phyloP scores from a whole-genome alignment of 2,888 invertebrate genomes.

The Physocephala rufipes region DNA sequence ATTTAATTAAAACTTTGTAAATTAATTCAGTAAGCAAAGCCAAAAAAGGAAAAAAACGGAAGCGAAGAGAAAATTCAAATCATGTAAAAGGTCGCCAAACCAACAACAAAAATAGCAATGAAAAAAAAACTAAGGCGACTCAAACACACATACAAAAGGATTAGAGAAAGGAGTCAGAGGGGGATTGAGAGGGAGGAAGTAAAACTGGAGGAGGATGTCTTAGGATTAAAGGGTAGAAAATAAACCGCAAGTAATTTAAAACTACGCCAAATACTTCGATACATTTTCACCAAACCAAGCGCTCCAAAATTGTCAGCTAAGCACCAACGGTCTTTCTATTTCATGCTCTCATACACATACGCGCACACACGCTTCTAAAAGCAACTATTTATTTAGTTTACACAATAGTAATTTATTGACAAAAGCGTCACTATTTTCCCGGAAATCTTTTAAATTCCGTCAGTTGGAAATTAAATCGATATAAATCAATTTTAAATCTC shows the following conservation, averaged over 20 bases:
- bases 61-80: slow-evolving; percentile 23
- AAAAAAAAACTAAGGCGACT: background rate
- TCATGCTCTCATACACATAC: background rate
- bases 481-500: too few relatives aligned
- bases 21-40: slow-evolving; percentile 26
- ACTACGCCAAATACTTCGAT: too few relatives aligned
- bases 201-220: too few relatives aligned
- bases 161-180: too few relatives aligned
- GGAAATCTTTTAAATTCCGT: slow-evolving; percentile 29
- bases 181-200: too few relatives aligned
- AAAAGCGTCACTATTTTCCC: background rate
- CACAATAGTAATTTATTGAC: background rate
- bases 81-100: slow-evolving; percentile 20
- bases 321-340: too few relatives aligned
- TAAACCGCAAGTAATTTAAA: too few relatives aligned
- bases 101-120: slow-evolving; percentile 11
- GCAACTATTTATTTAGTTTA: background rate
- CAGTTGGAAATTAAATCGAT: too few relatives aligned
- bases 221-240: too few relatives aligned
- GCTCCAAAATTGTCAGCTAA: too few relatives aligned
- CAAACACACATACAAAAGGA: too few relatives aligned
- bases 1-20: slow-evolving; percentile 34
- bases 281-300: too few relatives aligned
- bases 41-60: background rate
- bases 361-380: background rate